These are phyloP conservation scores for Hippopotamus amphibius DNA, from an alignment of 2,113 vertebrate species.

Conservation along the genomic window DNA sequence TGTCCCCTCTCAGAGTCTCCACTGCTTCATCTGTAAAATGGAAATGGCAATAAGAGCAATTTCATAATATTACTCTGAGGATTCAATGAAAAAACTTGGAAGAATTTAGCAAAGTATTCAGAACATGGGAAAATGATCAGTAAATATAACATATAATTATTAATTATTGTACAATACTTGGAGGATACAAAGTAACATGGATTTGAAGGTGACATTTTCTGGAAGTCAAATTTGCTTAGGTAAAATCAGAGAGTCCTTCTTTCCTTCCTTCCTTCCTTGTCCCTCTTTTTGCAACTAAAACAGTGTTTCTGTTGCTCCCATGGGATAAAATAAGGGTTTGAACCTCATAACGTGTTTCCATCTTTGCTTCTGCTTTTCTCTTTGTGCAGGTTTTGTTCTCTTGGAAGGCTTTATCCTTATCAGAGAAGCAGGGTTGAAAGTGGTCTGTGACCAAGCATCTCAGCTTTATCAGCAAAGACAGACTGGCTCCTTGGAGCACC, in stretches of 20 bases:
- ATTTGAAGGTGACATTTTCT: not conserved
- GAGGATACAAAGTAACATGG: not conserved
- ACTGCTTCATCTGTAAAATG: not conserved
- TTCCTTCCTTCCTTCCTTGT: not conserved
- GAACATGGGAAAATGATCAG: not conserved
- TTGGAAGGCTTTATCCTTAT: not conserved
- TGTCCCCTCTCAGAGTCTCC: not conserved
- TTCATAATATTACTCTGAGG: not conserved
- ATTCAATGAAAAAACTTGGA: not conserved
- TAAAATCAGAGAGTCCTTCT: not conserved
- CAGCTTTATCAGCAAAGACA: not conserved
- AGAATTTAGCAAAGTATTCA: not conserved
- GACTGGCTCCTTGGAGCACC: not conserved
- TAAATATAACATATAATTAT: not conserved
- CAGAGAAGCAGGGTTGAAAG: not conserved
- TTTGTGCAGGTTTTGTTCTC: not conserved
- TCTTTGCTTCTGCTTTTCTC: not conserved
- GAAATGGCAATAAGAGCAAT: not conserved
- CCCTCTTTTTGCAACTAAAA: not conserved
- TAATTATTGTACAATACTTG: not conserved
- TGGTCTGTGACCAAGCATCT: not conserved
- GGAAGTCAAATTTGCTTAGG: not conserved
- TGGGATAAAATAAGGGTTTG: not conserved
- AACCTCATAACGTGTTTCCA: not conserved
- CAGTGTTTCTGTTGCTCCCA: not conserved